Evolutionary conservation across 2,797 vertebrate genomes (phyloP).

Genomic region (Falco naumanni): DNA sequence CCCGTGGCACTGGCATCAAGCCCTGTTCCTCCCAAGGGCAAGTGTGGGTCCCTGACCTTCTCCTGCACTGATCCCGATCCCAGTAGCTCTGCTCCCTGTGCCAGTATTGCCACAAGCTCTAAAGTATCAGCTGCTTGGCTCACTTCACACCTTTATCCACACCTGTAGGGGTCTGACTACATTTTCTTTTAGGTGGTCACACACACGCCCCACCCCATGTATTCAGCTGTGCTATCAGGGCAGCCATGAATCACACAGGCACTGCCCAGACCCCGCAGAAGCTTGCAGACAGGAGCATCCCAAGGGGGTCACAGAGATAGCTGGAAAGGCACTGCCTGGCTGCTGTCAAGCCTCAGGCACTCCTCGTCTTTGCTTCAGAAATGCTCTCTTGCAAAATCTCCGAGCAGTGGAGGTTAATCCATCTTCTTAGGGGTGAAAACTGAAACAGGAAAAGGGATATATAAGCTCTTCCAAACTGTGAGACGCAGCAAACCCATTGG

Average conservation of each 20-base stretch:
- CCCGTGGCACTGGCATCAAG: background rate
- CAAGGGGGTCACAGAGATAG: background rate
- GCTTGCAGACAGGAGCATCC: background rate
- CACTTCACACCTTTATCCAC: background rate
- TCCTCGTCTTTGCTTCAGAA: background rate
- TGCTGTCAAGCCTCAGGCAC: background rate
- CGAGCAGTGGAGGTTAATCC: background rate
- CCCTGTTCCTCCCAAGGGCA: background rate
- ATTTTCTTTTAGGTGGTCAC: background rate
- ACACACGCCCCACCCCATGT: rapidly evolving
- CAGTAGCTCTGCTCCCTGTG: background rate
- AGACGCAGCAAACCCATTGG: background rate
- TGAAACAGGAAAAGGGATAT: background rate
- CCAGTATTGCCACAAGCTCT: background rate
- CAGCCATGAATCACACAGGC: rapidly evolving
- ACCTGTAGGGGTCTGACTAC: background rate
- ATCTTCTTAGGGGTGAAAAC: background rate
- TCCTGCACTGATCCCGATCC: rapidly evolving
- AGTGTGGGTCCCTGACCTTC: background rate
- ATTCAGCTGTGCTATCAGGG: too few relatives aligned
- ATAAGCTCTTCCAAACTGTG: background rate
- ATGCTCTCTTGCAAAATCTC: background rate
- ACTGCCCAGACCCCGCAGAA: background rate
- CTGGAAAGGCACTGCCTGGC: background rate
- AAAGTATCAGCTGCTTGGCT: too few relatives aligned